phyloP scores from a whole-genome alignment of 2,113 vertebrate genomes.

The Serinus canaria region DNA sequence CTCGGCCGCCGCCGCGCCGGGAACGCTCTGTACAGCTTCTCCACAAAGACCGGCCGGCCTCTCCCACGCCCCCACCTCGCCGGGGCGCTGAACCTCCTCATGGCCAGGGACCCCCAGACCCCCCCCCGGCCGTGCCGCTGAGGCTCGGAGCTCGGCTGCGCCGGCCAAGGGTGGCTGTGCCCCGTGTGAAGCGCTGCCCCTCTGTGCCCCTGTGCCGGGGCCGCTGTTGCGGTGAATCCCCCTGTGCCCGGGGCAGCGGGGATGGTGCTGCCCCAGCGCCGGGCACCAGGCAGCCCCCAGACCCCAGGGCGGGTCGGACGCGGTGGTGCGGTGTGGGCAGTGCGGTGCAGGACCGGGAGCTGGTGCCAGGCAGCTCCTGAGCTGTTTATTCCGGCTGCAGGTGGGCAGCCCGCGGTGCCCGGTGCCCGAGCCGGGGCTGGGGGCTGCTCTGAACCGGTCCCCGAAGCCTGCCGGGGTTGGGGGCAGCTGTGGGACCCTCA shows the following conservation, averaged over 20 bases:
- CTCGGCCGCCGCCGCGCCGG: background rate
- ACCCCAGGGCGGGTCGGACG: fast-evolving
- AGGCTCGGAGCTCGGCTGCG: background rate
- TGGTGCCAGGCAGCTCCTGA: background rate
- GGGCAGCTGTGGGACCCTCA: background rate
- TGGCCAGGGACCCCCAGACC: background rate
- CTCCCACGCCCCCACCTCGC: background rate
- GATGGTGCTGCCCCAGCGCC: background rate
- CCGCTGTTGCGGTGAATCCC: background rate
- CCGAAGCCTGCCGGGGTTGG: fast-evolving
- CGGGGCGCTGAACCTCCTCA: background rate
- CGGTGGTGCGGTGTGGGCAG: background rate
- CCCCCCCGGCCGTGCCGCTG: background rate
- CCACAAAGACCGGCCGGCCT: background rate
- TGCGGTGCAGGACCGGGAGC: background rate
- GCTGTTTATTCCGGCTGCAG: background rate
- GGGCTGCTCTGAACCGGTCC: no score
- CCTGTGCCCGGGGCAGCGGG: fast-evolving
- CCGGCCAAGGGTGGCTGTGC: background rate
- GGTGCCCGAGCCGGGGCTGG: background rate
- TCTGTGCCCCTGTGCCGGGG: background rate
- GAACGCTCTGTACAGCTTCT: background rate
- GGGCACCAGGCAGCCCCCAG: background rate
- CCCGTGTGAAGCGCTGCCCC: fast-evolving
- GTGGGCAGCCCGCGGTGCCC: background rate